Conservation (phyloP, 2,113 vertebrate species). For the Cnemophilus loriae region DNA sequence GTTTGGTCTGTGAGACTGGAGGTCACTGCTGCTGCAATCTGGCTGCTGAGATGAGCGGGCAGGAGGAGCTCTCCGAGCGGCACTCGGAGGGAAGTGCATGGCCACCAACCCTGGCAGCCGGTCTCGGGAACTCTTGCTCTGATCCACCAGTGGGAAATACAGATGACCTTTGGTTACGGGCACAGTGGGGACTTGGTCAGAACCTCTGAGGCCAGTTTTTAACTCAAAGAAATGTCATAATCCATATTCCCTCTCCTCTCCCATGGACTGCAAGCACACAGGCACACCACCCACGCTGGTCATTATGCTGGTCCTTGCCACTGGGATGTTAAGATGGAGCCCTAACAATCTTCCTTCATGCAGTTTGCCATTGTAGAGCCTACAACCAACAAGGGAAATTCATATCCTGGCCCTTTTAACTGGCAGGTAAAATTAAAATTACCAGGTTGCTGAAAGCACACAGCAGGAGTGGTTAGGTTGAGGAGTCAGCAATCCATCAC, state of each 20-base stretch:
- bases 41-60: not conserved
- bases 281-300: not conserved
- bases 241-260: rapidly evolving
- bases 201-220: not conserved
- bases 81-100: not conserved
- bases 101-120: not conserved
- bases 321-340: not conserved
- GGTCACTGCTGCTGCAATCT: not conserved
- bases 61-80: not conserved
- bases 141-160: not conserved
- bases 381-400: not conserved
- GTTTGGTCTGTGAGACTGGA: not conserved
- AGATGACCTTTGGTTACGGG: not conserved
- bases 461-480: not conserved
- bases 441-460: not conserved
- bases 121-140: not conserved
- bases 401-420: not conserved
- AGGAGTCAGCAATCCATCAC: not conserved
- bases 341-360: not conserved
- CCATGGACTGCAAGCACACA: not conserved
- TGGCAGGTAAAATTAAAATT: not conserved
- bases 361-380: not conserved
- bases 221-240: not conserved
- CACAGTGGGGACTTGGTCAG: not conserved
- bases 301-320: not conserved